Percentiles rank a stretch among this genome's conserved stretches.
These are phyloP conservation scores for Liodrosophila aerea DNA, from an alignment of 2,888 invertebrate species.

Conservation along the genomic window DNA sequence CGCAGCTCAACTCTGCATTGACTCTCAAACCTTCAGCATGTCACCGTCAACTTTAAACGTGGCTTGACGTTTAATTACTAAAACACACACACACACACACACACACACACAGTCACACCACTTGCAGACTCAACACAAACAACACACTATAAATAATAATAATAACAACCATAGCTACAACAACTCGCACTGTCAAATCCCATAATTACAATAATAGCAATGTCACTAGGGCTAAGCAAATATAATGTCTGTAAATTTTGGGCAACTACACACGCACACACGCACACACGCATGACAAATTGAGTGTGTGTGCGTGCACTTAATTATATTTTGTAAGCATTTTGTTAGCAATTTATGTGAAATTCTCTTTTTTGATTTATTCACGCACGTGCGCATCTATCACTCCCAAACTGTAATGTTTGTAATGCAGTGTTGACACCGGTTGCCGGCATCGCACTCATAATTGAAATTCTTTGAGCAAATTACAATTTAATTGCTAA, in stretches of 20 bases:
- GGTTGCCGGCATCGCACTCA: constrained; percentile 18
- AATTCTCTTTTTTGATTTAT: constrained; percentile 44
- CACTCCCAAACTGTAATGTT: constrained; percentile 5
- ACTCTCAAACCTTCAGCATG: constrained; percentile 1
- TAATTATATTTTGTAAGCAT: constrained; percentile 46
- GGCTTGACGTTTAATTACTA: constrained; percentile 27
- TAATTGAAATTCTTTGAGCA: constrained; percentile 65
- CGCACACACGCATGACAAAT: not conserved
- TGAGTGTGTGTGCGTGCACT: constrained; percentile 6
- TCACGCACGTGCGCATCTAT: constrained; percentile 14
- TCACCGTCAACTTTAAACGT: constrained; percentile 2
- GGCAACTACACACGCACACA: constrained; percentile 11
- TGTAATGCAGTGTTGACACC: constrained; percentile 24
- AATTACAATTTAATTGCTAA: constrained; percentile 51
- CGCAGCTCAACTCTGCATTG: too few species aligned
- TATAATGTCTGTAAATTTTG: constrained; percentile 13
- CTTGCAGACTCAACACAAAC: constrained; percentile 18
- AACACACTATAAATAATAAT: constrained; percentile 22
- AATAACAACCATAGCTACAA: constrained; percentile 2
- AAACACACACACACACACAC: not conserved
- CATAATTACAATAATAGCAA: constrained; percentile 28
- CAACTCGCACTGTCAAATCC: constrained; percentile 2
- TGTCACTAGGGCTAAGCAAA: constrained; percentile 26
- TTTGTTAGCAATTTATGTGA: constrained; percentile 31
- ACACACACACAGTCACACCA: not conserved